Percentiles rank a stretch among this genome's conserved stretches.
Evolutionary conservation across 1,140 invertebrate species (phyloP).

Genomic region (Zophobas morio): DNA sequence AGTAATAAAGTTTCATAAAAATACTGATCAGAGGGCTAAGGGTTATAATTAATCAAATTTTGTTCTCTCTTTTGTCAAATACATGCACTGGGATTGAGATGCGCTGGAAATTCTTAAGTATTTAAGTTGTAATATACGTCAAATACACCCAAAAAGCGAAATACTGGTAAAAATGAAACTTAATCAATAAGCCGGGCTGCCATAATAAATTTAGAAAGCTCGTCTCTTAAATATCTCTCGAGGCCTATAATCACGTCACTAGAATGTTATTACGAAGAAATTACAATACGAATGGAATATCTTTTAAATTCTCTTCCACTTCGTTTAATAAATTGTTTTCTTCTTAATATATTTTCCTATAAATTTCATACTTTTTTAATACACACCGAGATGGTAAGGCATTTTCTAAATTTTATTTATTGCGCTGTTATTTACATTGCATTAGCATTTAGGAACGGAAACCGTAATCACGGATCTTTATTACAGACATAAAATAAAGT

Average conservation of each 20-base stretch:
- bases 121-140: constrained; percentile 8
- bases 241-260: constrained; percentile 25
- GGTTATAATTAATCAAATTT: too few relatives aligned
- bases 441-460: too few relatives aligned
- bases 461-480: too few relatives aligned
- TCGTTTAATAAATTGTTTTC: constrained; percentile 1
- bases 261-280: constrained; percentile 2
- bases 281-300: neutral
- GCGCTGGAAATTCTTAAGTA: constrained; percentile 14
- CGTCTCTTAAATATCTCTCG: constrained; percentile 16
- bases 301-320: neutral
- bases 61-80: neutral
- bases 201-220: constrained; percentile 34
- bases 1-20: too few relatives aligned
- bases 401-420: too few relatives aligned
- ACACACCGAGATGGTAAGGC: too few relatives aligned
- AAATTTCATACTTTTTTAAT: too few relatives aligned
- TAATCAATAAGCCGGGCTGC: constrained; percentile 19
- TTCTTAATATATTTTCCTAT: neutral
- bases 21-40: too few relatives aligned
- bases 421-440: too few relatives aligned
- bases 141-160: constrained; percentile 23
- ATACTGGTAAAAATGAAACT: constrained; percentile 28
- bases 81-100: neutral
- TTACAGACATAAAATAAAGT: too few relatives aligned